Evolutionary conservation across 1,140 invertebrate species (phyloP).

Genomic region (Euglossa dilemma): DNA sequence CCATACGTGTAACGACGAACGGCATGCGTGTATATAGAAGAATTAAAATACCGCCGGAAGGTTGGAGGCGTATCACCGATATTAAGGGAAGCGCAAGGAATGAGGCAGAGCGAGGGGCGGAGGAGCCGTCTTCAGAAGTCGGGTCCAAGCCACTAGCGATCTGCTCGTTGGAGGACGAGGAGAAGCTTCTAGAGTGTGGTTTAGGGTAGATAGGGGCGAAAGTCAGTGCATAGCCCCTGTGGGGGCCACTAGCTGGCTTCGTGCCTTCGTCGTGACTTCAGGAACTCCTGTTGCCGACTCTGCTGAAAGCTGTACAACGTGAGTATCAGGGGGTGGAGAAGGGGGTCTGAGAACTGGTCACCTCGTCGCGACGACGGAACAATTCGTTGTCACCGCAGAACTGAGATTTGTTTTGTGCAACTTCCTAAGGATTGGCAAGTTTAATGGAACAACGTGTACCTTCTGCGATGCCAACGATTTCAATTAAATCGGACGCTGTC

Average conservation of each 20-base stretch:
- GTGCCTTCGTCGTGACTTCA: slow-evolving; percentile 75
- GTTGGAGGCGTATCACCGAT: slow-evolving; percentile 45
- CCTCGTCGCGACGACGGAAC: slow-evolving; percentile 38
- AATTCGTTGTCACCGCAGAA: slow-evolving; percentile 52
- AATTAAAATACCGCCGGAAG: slow-evolving; percentile 49
- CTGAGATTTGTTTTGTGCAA: slow-evolving; percentile 45
- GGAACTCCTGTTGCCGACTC: slow-evolving; percentile 76
- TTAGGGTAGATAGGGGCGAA: slow-evolving; percentile 74
- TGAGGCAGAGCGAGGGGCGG: slow-evolving; percentile 5
- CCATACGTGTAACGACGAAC: background rate
- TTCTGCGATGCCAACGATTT: background rate
- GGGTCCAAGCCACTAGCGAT: slow-evolving; percentile 59
- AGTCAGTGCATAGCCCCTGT: slow-evolving; percentile 79
- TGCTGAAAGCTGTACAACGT: slow-evolving; percentile 73
- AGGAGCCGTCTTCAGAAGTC: slow-evolving; percentile 51
- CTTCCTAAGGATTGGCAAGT: slow-evolving; percentile 16
- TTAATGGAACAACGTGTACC: slow-evolving; percentile 3
- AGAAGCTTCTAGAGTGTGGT: slow-evolving; percentile 61
- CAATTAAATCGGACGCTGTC: background rate
- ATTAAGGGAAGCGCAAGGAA: slow-evolving; percentile 46
- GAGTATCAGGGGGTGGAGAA: slow-evolving; percentile 15
- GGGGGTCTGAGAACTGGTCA: slow-evolving; percentile 53
- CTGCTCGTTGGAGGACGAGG: slow-evolving; percentile 48
- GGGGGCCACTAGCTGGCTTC: slow-evolving; percentile 78
- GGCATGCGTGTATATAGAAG: background rate